Conservation (phyloP, 2,113 vertebrate genomes). For the Spheniscus mendiculus region DNA sequence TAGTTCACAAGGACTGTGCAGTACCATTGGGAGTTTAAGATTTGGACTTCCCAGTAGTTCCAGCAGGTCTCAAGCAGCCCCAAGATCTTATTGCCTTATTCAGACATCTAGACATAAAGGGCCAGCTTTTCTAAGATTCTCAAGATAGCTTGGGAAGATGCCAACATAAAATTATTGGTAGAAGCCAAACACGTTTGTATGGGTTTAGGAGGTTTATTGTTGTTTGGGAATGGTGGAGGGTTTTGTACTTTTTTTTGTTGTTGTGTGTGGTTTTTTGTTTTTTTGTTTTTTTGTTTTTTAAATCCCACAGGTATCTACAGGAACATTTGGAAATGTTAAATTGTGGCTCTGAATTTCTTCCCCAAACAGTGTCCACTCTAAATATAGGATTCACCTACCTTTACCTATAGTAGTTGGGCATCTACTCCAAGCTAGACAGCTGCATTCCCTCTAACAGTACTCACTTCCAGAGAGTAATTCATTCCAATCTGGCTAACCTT, state of each 20-base stretch:
- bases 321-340: neutral
- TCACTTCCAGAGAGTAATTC: neutral
- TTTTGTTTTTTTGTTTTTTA: neutral
- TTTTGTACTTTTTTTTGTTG: neutral
- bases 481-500: neutral
- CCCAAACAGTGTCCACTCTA: neutral
- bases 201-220: neutral
- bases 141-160: neutral
- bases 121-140: neutral
- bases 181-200: neutral
- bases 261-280: no score
- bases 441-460: neutral
- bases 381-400: neutral
- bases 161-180: neutral
- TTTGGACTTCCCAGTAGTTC: neutral
- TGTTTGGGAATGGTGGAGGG: neutral
- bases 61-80: neutral
- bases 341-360: neutral
- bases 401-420: neutral
- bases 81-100: neutral
- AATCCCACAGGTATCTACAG: neutral
- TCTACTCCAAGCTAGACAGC: neutral
- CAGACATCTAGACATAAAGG: neutral
- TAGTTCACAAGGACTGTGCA: neutral
- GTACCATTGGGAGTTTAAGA: neutral